These are phyloP conservation scores for Drosophila quadrilineata DNA, from an alignment of 1,140 invertebrate species.

Conservation along the genomic window DNA sequence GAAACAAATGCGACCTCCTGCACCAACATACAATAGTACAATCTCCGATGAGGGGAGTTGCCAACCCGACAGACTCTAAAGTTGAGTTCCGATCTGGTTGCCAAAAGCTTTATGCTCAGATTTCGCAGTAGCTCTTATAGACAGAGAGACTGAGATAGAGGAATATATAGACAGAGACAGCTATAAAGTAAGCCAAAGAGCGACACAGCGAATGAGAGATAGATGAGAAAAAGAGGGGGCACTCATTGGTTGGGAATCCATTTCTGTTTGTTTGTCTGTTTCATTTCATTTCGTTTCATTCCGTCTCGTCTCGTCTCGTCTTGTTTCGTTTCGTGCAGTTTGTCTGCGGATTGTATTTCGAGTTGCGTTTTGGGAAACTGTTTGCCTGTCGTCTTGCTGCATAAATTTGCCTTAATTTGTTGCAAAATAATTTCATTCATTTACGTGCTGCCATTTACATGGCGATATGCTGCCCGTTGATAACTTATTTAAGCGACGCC, in stretches of 20 bases:
- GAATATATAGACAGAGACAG: too few species aligned
- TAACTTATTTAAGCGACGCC: constrained; percentile 72
- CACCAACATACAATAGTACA: constrained; percentile 3
- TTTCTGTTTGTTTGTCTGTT: constrained; percentile 45
- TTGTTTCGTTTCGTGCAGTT: constrained; percentile 21
- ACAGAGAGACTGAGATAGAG: too few species aligned
- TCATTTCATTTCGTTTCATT: constrained; percentile 15
- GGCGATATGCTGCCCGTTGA: constrained; percentile 56
- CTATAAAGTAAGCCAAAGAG: too few species aligned
- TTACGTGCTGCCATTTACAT: constrained; percentile 75
- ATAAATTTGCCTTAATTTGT: constrained; percentile 80
- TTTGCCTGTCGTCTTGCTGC: constrained; percentile 50
- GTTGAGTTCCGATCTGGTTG: constrained; percentile 44
- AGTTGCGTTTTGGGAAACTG: constrained; percentile 14
- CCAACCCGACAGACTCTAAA: constrained; percentile 15
- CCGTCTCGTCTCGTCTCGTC: constrained; percentile 30
- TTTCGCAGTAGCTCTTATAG: constrained; percentile 51
- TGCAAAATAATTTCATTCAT: constrained; percentile 80
- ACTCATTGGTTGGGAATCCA: constrained; percentile 46
- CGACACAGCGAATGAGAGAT: too few species aligned
- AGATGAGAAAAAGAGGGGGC: too few species aligned
- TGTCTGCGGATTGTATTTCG: constrained; percentile 58
- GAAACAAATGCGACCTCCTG: constrained; percentile 11
- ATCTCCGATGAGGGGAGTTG: constrained; percentile 6
- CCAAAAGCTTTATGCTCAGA: constrained; percentile 68